These are phyloP conservation scores for Hyla sarda DNA, from an alignment of 2,113 vertebrate species.

Conservation along the genomic window DNA sequence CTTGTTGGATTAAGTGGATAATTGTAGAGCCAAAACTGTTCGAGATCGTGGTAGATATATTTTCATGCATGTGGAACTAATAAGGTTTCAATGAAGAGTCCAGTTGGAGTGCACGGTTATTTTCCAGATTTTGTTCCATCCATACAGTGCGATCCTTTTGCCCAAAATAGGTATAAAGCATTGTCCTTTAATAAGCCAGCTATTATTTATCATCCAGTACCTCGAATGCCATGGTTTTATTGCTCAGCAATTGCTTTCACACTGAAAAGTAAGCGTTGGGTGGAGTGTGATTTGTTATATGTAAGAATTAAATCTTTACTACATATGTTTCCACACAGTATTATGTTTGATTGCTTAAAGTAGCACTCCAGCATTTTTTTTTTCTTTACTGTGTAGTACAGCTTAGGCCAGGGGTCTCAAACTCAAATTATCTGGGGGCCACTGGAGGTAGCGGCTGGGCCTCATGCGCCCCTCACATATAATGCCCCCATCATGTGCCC, in stretches of 20 bases:
- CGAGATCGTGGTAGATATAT: constrained; percentile 66
- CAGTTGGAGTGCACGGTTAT: constrained; percentile 72
- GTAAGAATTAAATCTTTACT: background rate
- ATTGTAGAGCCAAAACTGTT: constrained; percentile 69
- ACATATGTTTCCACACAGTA: too few relatives aligned
- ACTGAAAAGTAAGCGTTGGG: background rate
- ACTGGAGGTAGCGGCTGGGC: too few relatives aligned
- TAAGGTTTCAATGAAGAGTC: constrained; percentile 72
- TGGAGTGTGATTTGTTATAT: background rate
- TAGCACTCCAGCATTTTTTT: too few relatives aligned
- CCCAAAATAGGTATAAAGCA: constrained; percentile 43
- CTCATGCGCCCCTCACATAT: too few relatives aligned
- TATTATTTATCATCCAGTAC: background rate
- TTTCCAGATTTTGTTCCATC: constrained; percentile 77
- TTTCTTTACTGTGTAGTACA: too few relatives aligned
- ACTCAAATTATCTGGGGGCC: too few relatives aligned
- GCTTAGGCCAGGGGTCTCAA: too few relatives aligned
- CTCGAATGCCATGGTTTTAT: background rate
- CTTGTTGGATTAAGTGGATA: constrained; percentile 64
- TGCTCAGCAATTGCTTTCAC: background rate
- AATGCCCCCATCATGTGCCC: too few relatives aligned
- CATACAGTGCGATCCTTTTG: constrained; percentile 73
- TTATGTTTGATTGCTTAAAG: too few relatives aligned
- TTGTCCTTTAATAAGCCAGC: background rate
- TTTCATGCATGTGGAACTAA: constrained; percentile 77